Evolutionary conservation across 2,888 invertebrate species (phyloP).

Genomic region (Cacoxenus indagator): DNA sequence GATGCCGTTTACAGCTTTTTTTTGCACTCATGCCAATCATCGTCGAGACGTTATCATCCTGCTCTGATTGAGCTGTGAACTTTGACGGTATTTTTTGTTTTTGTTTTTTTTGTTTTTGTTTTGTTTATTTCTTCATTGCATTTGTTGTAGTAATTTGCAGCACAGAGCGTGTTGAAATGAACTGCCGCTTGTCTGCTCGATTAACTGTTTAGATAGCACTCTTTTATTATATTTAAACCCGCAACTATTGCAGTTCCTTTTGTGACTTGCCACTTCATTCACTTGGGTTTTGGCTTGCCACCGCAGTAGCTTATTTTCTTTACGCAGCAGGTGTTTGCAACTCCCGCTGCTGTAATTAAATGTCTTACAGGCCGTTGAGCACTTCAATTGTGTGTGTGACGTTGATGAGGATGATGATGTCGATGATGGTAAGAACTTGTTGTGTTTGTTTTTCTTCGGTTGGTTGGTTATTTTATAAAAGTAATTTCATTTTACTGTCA

Average conservation of each 20-base stretch:
- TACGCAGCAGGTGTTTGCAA: neutral
- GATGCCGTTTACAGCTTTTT: too few relatives aligned
- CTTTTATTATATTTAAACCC: neutral
- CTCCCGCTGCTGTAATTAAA: constrained; percentile 59
- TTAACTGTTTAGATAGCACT: neutral
- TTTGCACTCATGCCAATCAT: too few relatives aligned
- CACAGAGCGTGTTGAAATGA: constrained; percentile 36
- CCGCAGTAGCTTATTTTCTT: neutral
- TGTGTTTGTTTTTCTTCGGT: neutral
- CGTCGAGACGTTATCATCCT: constrained; percentile 46
- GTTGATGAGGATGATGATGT: too few relatives aligned
- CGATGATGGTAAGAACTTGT: too few relatives aligned
- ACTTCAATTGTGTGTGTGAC: constrained; percentile 40
- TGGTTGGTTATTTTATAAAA: too few relatives aligned
- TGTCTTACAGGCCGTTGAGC: constrained; percentile 57
- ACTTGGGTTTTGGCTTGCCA: neutral
- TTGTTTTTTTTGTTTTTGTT: neutral
- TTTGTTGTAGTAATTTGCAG: constrained; percentile 39
- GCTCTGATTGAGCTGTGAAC: constrained; percentile 49
- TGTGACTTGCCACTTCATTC: neutral
- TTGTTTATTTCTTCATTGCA: constrained; percentile 35
- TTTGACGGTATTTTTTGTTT: constrained; percentile 31
- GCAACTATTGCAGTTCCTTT: neutral
- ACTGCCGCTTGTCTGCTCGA: neutral
- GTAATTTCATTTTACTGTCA: too few relatives aligned